A percentile compares a stretch with the other conserved stretches of the same genome.
phyloP scores from a whole-genome alignment of 2,888 invertebrate species.

The Ceriagrion tenellum region DNA sequence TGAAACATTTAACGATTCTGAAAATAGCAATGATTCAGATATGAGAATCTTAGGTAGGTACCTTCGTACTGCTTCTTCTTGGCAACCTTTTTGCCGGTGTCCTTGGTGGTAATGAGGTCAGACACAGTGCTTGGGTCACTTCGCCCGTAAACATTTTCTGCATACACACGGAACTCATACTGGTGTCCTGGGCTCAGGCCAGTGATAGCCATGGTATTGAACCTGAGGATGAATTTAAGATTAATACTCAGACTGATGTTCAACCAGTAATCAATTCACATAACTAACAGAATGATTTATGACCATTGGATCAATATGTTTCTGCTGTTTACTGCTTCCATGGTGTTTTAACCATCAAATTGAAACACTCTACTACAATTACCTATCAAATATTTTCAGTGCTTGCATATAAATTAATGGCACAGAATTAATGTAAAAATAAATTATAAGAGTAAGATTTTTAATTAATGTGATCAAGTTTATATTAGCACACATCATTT shows the following conservation, averaged over 20 bases:
- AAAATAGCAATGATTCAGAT: not conserved
- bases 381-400: no score
- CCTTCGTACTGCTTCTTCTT: conserved; percentile 89
- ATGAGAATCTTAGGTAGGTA: conserved; percentile 73
- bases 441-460: not conserved
- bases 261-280: not conserved
- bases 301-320: no score
- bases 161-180: conserved; percentile 98
- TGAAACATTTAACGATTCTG: conserved; percentile 8
- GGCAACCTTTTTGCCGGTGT: conserved; percentile 87
- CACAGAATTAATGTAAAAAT: not conserved
- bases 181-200: conserved; percentile 94
- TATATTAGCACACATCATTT: not conserved
- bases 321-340: no score
- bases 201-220: conserved; percentile 94
- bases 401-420: not conserved
- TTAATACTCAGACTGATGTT: not conserved
- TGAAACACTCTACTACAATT: no score
- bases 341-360: no score
- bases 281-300: no score
- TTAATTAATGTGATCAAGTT: not conserved
- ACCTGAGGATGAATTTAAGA: conserved; percentile 78
- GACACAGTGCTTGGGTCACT: conserved; percentile 97
- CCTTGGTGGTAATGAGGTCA: conserved; percentile 89
- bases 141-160: conserved; percentile 98